Evolutionary conservation across 1,140 invertebrate species (phyloP).

Genomic region (Sycophila sp.): DNA sequence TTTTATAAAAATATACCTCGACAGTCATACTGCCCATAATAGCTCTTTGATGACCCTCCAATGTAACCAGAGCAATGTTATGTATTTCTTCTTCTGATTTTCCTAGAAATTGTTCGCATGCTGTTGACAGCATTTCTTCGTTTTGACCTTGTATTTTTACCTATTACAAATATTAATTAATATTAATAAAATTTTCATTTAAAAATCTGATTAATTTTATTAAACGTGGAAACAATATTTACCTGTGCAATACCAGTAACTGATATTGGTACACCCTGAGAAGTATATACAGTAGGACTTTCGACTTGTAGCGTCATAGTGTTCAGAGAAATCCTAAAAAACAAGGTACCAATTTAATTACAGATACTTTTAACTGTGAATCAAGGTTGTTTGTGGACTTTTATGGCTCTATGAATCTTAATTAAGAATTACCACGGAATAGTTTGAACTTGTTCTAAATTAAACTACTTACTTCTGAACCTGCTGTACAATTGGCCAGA

Average conservation of each 20-base stretch:
- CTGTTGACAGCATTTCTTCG: constrained; percentile 94
- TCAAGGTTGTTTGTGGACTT: not conserved
- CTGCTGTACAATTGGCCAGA: constrained; percentile 94
- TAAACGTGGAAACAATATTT: constrained; percentile 42
- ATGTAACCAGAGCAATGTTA: constrained; percentile 92
- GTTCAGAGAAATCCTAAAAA: constrained; percentile 87
- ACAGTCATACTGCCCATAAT: constrained; percentile 99
- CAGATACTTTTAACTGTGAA: not conserved
- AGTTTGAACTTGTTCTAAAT: not conserved
- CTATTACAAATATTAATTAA: constrained; percentile 61
- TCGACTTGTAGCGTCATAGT: constrained; percentile 96
- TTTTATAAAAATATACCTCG: constrained; percentile 70
- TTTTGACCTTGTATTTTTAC: constrained; percentile 98
- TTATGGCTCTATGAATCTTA: not conserved
- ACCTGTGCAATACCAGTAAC: constrained; percentile 97
- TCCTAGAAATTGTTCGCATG: constrained; percentile 96
- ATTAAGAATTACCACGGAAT: no score
- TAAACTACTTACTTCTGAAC: constrained; percentile 83
- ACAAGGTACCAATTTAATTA: constrained; percentile 29
- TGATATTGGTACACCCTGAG: constrained; percentile 95
- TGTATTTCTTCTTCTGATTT: constrained; percentile 91
- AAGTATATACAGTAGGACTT: constrained; percentile 93
- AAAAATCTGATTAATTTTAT: not conserved
- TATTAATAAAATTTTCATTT: not conserved
- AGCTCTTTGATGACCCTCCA: constrained; percentile 97